phyloP scores from a whole-genome alignment of 2,888 invertebrate species.

The Cheilosia vulpina region DNA sequence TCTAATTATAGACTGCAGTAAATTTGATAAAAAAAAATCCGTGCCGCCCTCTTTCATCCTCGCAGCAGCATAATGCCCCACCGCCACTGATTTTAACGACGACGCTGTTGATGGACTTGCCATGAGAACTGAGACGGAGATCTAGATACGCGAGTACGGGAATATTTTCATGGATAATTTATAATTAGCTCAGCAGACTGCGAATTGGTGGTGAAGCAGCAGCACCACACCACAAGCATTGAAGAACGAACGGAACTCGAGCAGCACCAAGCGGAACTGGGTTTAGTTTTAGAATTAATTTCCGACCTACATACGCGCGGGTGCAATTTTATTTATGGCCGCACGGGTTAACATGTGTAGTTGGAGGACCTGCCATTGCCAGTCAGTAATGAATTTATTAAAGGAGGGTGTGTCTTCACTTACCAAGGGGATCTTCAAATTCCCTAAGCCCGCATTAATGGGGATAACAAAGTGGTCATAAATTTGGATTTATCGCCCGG shows the following conservation, averaged over 20 bases:
- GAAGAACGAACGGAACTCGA: constrained; percentile 45
- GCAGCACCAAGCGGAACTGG: constrained; percentile 61
- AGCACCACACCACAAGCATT: neutral
- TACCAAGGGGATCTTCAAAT: constrained; percentile 1
- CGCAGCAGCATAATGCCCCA: constrained; percentile 18
- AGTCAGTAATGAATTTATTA: constrained; percentile 32
- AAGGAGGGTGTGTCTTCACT: constrained; percentile 9
- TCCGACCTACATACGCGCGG: constrained; percentile 61
- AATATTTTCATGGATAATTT: constrained; percentile 68
- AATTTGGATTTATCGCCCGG: constrained; percentile 56
- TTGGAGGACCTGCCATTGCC: neutral
- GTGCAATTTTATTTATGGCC: constrained; percentile 58
- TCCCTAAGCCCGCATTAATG: constrained; percentile 32
- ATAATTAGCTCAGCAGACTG: constrained; percentile 68
- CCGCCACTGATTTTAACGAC: constrained; percentile 21
- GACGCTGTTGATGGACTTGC: constrained; percentile 50
- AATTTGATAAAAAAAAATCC: constrained; percentile 51
- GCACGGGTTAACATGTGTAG: neutral
- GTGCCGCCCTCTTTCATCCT: constrained; percentile 20
- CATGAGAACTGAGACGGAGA: constrained; percentile 41
- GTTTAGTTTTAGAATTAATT: constrained; percentile 52
- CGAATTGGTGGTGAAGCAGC: constrained; percentile 34
- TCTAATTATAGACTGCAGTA: constrained; percentile 61
- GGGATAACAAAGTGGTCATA: constrained; percentile 51
- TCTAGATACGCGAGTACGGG: constrained; percentile 38